These are phyloP conservation scores for Elaphurus davidianus DNA, from an alignment of 2,113 vertebrate genomes.

Conservation along the genomic window DNA sequence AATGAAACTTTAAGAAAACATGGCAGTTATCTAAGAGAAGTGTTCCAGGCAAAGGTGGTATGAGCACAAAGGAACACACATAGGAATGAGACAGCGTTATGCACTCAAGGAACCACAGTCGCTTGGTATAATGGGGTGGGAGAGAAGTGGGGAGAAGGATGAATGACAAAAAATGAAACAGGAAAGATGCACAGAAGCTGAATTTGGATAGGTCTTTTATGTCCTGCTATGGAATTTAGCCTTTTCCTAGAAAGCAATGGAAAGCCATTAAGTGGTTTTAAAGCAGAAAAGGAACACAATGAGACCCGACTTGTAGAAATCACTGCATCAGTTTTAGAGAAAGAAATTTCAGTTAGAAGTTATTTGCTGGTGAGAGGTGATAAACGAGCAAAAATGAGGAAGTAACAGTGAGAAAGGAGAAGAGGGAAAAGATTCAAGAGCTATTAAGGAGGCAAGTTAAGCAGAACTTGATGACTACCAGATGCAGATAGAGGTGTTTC, in stretches of 20 bases:
- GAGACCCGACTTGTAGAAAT: background rate
- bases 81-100: background rate
- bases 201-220: background rate
- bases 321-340: background rate
- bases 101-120: background rate
- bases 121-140: background rate
- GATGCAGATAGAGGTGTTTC: background rate
- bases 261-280: background rate
- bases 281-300: background rate
- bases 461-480: background rate
- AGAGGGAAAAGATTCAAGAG: background rate
- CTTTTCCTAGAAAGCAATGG: background rate
- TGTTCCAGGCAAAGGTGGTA: background rate
- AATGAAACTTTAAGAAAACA: background rate
- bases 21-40: background rate
- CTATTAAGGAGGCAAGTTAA: background rate
- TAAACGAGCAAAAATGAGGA: background rate
- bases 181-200: background rate
- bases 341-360: slow-evolving; percentile 1
- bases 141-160: background rate
- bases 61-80: background rate
- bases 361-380: background rate
- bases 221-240: background rate
- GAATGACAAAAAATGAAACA: background rate
- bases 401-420: background rate